A percentile compares a stretch with the other conserved stretches of the same genome.
phyloP scores from a whole-genome alignment of 2,888 invertebrate species.

The Neoscelio sp. region DNA sequence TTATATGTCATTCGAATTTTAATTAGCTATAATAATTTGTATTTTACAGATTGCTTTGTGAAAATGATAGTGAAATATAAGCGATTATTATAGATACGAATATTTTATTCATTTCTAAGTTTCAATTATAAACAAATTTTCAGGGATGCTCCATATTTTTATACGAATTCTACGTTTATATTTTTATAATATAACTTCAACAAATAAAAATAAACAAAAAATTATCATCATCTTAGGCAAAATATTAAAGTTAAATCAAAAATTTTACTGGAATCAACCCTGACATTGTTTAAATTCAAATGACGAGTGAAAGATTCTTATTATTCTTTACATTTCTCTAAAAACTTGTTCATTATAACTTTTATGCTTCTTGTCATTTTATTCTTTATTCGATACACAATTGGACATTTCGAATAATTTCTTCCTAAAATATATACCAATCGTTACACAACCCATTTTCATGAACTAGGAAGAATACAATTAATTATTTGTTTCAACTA shows the following conservation, averaged over 20 bases:
- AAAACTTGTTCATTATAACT: no score
- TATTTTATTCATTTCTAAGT: not conserved
- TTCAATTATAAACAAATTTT: not conserved
- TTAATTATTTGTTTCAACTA: conserved; percentile 1
- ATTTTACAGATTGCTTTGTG: not conserved
- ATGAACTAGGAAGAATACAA: conserved; percentile 68
- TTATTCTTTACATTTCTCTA: not conserved
- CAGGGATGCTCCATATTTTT: not conserved
- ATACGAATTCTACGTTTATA: not conserved
- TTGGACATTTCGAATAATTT: not conserved
- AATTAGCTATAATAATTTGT: not conserved
- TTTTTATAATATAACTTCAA: no score
- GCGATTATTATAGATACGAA: conserved; percentile 1
- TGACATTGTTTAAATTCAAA: no score
- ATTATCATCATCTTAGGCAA: no score
- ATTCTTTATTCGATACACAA: not conserved
- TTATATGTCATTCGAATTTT: not conserved
- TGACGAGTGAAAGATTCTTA: no score
- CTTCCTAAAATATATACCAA: conserved; percentile 9
- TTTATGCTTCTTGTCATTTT: conserved; percentile 23
- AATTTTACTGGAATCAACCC: no score
- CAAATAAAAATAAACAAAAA: no score
- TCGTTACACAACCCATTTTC: conserved; percentile 17
- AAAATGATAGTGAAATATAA: conserved; percentile 5
- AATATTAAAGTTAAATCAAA: no score